Evolutionary conservation across 2,888 invertebrate species (phyloP), one percentile per base, ranked within the genome.

Genomic region (Rhodophaea formosa): DNA sequence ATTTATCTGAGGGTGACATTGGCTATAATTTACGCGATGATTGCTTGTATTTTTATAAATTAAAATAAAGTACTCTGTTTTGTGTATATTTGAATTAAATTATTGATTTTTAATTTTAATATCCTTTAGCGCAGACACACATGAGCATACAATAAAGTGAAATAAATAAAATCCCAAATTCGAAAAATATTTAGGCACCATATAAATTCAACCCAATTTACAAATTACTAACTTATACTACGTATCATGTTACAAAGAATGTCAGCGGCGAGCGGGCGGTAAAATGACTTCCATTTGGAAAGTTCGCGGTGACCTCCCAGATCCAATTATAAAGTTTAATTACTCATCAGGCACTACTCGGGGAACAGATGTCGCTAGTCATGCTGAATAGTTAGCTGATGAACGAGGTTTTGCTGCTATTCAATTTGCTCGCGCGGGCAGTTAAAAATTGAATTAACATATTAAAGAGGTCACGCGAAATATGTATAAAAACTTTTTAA

Each of bases 311-410:
- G 72, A 68, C 69, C 71, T 67, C 68, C 61, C 60, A 66, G 67
- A 75, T 73, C 75, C 77, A 80, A 80, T 80, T 80, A 80, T 69
- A 77, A 80, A 80, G 74, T 80, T 80, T 77, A 78, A 80, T 80
- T 79, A 77, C 77, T 74, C 72, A 70, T 62, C 56, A 53, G 58
- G 57, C 30, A 49, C 59, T 63, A 59, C 63, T 63, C 59, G 43
- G 30, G 58, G 51, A 43, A 56, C 67, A 67, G 67, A 69, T 67
- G 68, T 58, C 65, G 63, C 62, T 58, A 63, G 52, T 63, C 49
- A 59, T 59, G 57, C 35, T 39, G 49, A 53, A 55, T 55, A 45
- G 45, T 54, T 53, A 23, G 42, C 43, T 35, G 54, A 46, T 45
- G 54, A 55, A 54, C 30, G 54, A n/a, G 16, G 54, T 46, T 55